Evolutionary conservation across 2,113 vertebrate species (phyloP).

Genomic region (Orycteropus afer): DNA sequence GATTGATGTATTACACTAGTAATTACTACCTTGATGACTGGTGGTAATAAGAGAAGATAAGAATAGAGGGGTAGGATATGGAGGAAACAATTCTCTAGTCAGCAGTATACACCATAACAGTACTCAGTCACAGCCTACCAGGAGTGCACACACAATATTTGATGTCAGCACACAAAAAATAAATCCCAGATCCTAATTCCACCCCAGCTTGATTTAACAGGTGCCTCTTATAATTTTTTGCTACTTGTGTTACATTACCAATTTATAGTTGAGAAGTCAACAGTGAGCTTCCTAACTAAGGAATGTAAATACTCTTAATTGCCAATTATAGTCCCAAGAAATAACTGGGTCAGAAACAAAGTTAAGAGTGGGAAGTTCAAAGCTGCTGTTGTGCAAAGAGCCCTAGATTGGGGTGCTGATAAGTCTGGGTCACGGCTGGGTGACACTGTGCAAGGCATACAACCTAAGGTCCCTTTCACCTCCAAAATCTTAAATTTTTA

Average conservation of each 20-base stretch:
- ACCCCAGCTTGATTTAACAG: slow-evolving; percentile 30
- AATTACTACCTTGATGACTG: not conserved
- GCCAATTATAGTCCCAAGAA: slow-evolving; percentile 39
- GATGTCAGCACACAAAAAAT: not conserved
- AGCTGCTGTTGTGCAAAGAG: slow-evolving; percentile 1
- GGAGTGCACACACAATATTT: not conserved
- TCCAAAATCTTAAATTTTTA: not conserved
- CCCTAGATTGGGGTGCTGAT: not conserved
- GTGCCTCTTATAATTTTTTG: not conserved
- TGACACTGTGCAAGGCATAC: not conserved
- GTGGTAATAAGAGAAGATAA: not conserved
- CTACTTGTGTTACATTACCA: not conserved
- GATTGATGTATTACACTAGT: not conserved
- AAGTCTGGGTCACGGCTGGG: slow-evolving; percentile 26
- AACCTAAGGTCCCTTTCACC: not conserved
- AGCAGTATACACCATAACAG: not conserved
- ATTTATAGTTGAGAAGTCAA: slow-evolving; percentile 41
- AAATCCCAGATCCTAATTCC: slow-evolving; percentile 15
- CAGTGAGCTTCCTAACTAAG: slow-evolving; percentile 25
- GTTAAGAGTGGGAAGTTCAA: slow-evolving; percentile 59
- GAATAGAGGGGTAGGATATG: not conserved
- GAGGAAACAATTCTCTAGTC: not conserved
- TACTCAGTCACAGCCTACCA: not conserved
- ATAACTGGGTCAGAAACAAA: slow-evolving; percentile 53
- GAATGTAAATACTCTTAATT: slow-evolving; percentile 57